A percentile compares a stretch with the other conserved stretches of the same genome.
phyloP scores from a whole-genome alignment of 30 jellyfish, hydroid and myxozoan species.

The Pelagia noctiluca region DNA sequence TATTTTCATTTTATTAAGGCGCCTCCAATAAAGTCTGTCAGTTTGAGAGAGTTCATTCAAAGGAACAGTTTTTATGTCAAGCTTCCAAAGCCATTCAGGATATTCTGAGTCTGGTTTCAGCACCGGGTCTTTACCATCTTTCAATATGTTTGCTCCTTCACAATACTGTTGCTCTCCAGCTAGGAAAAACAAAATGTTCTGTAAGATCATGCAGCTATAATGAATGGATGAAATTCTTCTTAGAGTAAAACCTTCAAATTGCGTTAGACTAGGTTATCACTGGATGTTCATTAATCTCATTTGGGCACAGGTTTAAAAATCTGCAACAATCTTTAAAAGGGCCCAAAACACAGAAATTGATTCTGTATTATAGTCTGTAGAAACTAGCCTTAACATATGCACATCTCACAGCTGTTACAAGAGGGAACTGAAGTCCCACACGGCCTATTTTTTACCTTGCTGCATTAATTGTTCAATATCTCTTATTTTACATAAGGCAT shows the following conservation, averaged over 20 bases:
- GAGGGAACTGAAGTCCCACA: too few species aligned
- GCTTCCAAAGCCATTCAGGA: conserved; percentile 92
- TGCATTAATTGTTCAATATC: too few species aligned
- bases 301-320: too few species aligned
- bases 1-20: conserved; percentile 66
- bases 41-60: conserved; percentile 72
- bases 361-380: too few species aligned
- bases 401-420: too few species aligned
- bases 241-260: not conserved
- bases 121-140: conserved; percentile 84
- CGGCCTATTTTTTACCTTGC: too few species aligned
- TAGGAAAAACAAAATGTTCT: not conserved
- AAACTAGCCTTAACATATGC: too few species aligned
- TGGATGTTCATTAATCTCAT: too few species aligned
- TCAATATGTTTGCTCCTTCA: conserved; percentile 69
- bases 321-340: too few species aligned
- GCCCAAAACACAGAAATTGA: too few species aligned
- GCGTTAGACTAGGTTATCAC: too few species aligned
- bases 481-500: too few species aligned
- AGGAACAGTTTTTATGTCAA: conserved; percentile 52
- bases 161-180: conserved; percentile 25
- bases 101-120: conserved; percentile 81
- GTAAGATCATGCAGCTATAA: not conserved
- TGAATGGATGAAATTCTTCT: not conserved
- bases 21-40: conserved; percentile 75